These are phyloP conservation scores for Eueremaeus valkanovi DNA, from an alignment of 2,888 invertebrate genomes.

Conservation along the genomic window DNA sequence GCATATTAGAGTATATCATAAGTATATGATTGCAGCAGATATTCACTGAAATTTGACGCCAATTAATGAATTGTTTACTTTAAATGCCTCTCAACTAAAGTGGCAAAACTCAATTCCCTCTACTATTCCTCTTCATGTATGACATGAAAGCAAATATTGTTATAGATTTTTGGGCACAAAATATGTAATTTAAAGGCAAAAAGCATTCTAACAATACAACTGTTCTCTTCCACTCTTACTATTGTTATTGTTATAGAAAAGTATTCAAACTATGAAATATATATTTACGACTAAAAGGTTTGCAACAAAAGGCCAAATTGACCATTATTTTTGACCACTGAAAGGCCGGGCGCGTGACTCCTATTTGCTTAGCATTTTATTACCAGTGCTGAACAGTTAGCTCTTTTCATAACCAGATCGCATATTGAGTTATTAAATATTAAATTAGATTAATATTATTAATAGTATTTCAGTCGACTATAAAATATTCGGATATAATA, in stretches of 20 bases:
- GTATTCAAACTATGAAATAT: conserved; percentile 18
- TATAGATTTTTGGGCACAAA: background rate
- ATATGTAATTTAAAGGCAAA: conserved; percentile 5
- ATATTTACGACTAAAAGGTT: conserved; percentile 26
- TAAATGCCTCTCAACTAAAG: conserved; percentile 12
- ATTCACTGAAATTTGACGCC: conserved; percentile 22
- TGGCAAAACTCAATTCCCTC: background rate
- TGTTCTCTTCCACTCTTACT: background rate
- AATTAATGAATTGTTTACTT: conserved; percentile 34
- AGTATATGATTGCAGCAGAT: background rate
- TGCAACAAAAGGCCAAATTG: conserved; percentile 20
- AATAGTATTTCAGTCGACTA: too few relatives aligned
- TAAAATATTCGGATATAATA: too few relatives aligned
- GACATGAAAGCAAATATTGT: conserved; percentile 31
- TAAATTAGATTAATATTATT: too few relatives aligned
- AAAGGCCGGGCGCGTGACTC: background rate
- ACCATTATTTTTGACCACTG: conserved; percentile 27
- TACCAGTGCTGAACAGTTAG: background rate
- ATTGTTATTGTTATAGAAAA: conserved; percentile 13
- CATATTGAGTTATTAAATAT: too few relatives aligned
- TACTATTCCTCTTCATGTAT: too few relatives aligned
- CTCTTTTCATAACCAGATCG: conserved; percentile 10
- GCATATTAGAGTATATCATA: background rate
- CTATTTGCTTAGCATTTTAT: background rate
- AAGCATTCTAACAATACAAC: background rate